Evolutionary conservation across 2,113 vertebrate genomes (phyloP).

Genomic region (Corythoichthys haematopterus): DNA sequence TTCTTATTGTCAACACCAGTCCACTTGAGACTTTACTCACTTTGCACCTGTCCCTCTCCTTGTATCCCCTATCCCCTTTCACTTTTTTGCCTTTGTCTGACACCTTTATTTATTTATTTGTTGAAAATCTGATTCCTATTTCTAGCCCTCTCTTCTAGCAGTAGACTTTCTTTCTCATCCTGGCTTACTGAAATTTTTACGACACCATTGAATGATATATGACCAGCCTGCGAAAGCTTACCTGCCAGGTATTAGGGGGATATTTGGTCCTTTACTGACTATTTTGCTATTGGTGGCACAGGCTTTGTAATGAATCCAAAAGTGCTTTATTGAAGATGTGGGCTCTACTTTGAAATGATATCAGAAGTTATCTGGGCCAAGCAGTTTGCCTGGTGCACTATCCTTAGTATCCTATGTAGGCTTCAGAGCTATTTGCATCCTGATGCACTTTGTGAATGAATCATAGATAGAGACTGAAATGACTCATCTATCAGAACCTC

Average conservation of each 20-base stretch:
- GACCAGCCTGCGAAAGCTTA: slow-evolving; percentile 53
- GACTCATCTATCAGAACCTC: slow-evolving; percentile 20
- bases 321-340: background rate
- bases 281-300: slow-evolving; percentile 33
- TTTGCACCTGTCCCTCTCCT: slow-evolving; percentile 50
- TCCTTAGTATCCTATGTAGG: slow-evolving; percentile 2
- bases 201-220: slow-evolving; percentile 62
- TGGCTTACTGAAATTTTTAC: slow-evolving; percentile 52
- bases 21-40: slow-evolving; percentile 41
- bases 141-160: slow-evolving; percentile 29
- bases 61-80: slow-evolving; percentile 29
- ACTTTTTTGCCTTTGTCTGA: slow-evolving; percentile 18
- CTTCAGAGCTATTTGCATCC: slow-evolving; percentile 29
- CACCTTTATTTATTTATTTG: slow-evolving; percentile 13
- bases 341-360: slow-evolving; percentile 13
- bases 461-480: slow-evolving; percentile 15
- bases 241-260: slow-evolving; percentile 28
- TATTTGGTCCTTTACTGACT: slow-evolving; percentile 16
- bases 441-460: slow-evolving; percentile 21
- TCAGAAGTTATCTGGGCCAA: slow-evolving; percentile 5
- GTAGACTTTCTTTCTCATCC: slow-evolving; percentile 33
- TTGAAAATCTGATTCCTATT: slow-evolving; percentile 34
- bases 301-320: slow-evolving; percentile 32
- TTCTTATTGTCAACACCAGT: slow-evolving; percentile 43
- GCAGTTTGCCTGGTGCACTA: background rate